Evolutionary conservation across 2,113 vertebrate species (phyloP), one percentile per base, ranked within the genome.

Genomic region (Eublepharis macularius): DNA sequence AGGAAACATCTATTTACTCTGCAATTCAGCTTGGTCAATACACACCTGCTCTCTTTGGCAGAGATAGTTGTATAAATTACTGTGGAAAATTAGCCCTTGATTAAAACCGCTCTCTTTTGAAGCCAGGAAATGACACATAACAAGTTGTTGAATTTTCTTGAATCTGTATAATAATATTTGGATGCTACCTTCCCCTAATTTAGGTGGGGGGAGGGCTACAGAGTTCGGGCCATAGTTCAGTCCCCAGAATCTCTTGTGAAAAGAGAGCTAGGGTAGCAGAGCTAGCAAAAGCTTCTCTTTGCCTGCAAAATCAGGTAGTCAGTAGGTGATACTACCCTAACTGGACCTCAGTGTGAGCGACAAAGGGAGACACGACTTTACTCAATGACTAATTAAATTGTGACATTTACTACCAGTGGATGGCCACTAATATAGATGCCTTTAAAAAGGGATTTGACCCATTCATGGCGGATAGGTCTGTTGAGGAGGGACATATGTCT

Each of bases 61-160:
- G 49, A 60, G 51, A 3, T 7, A 21, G 21, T 39, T 54, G 19
- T 36, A 54, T 77, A 4, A 4, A 77, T 24, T 10, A 57, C 34
- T 45, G 14, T 29, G 43, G 60, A n/a, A 49, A 75, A 75, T 75
- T 29, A 47, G 43, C 43, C 43, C 45, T 45, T 49, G 60, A 63
- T 75, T 47, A 29, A 75, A 49, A 29, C 12, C 13, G 29, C 13
- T 75, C 43, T 94, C 88, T 91, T 92, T 93, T 93, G 92, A 95
- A 94, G 89, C 91, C 86, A 75, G 86, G 85, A 73, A 89, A n/a
- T 0, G 76, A 87, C 73, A 81, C 1, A 91, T 84, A 93, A 82
- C 89, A 89, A 93, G 90, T 93, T 92, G 92, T 88, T 90, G 81
- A 82, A 90, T 93, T 90, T 43, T 11, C 36, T 21, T 73, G 70